Evolutionary conservation across 2,113 vertebrate species (phyloP), one percentile per base, ranked within the genome.

Genomic region (Daphoenositta chrysoptera): DNA sequence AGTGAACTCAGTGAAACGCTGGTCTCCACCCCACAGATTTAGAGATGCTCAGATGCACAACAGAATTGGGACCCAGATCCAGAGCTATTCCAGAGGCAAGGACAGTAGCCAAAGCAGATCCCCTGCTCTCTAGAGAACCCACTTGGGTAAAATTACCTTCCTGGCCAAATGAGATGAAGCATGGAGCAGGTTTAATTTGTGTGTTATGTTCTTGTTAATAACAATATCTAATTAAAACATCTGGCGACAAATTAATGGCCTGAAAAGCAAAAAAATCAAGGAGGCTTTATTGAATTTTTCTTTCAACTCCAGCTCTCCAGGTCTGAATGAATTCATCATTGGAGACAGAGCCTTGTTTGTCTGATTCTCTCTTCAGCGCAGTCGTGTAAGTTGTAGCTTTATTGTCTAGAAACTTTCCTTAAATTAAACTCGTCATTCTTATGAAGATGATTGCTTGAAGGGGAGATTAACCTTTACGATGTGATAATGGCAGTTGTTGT

Each of bases 161-260:
- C 65, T 82, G 63, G 42, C 65, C 82, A 94, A 89, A 87, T 47
- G 78, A 87, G 73, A 80, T 77, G 76, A 93, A 97, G 73, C 37
- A 39, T 9, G 28, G 70, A 48, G 19, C 51, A 64, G 61, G 44
- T 88, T 92, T 94, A 92, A 96, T 94, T 90, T 92, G 64, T 82
- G 79, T 75, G 40, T 50, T 94, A 60, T 3, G 1, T 90, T 94
- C 89, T 80, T 66, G 72, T 89, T 97, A 97, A 90, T 97, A 96
- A 94, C 53, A 82, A 51, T 93, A 93, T 90, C 58, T 85, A 92
- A 97, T 96, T 93, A 94, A 89, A 76, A 44, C 83, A 94, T 92
- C 89, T 89, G 40, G 16, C 0, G 3, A 89, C 89, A 92, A 71
- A 40, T 87, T 87, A 89, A 94, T 77, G 66, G 37, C 17, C 70